Evolutionary conservation across 2,797 vertebrate genomes (phyloP), one percentile per base, ranked within the genome.

Genomic region (Onychomys torridus): DNA sequence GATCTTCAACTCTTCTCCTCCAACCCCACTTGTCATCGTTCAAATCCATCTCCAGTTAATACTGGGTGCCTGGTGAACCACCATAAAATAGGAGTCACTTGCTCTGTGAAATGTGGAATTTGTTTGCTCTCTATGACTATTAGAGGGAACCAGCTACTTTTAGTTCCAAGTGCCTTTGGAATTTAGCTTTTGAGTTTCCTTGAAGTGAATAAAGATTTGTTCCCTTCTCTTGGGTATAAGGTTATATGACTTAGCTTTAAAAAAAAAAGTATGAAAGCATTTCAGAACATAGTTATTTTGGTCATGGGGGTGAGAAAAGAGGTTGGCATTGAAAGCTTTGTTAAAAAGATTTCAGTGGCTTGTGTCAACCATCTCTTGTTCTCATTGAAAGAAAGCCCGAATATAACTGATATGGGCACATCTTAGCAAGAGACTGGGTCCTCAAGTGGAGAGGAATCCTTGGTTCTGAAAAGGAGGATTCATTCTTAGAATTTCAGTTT

Each of bases 11-110:
- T 93, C 49, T 21, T 59, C 71, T 90, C 37, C 89, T 83, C 19
- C 37, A 67, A 89, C n/a, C 12, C n/a, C 29, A 12, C 93, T 94
- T 89, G 76, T 97, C 92, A 93, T 95, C 43, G 95, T 93, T 94
- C 63, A 94, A 86, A 75, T 67, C 52, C 61, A 29, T 95, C 71
- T 96, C 46, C 78, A 34, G 43, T 27, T 25, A 0, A 3, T 46
- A 9, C 6, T 85, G 43, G 29, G 25, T 37, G 1, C 32, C 34
- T 63, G 27, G 11, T 5, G n/a, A 69, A 19, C 76, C 23, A 6
- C 2, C 11, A 19, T 89, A 79, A 46, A 76, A 10, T 57, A 3
- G 25, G 34, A 27, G 87, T 95, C 87, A 49, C 2, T 23, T 67
- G 61, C 19, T 27, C 5, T 13, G 1, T 83, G 93, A 77, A 83